These are phyloP conservation scores for Epizoanthus ramosus DNA, from an alignment of 92 coral and sea anemone genomes.

Conservation along the genomic window DNA sequence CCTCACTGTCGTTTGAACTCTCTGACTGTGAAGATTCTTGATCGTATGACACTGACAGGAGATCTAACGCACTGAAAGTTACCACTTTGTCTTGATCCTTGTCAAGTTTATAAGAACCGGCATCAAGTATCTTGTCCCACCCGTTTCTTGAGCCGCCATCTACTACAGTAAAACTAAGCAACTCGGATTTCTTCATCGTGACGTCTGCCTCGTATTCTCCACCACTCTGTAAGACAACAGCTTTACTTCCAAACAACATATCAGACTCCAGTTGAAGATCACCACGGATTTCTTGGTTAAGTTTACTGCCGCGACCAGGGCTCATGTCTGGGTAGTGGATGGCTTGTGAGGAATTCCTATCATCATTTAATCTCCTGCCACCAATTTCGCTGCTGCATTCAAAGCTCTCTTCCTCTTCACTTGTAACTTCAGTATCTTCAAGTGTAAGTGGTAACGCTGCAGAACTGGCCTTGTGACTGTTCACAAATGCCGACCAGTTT, in stretches of 20 bases:
- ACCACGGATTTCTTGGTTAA: background rate
- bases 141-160: background rate
- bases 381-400: background rate
- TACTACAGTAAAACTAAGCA: background rate
- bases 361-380: background rate
- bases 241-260: background rate
- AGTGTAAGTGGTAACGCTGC: background rate
- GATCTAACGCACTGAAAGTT: background rate
- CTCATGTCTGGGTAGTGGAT: background rate
- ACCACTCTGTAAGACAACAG: background rate
- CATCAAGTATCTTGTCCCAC: background rate
- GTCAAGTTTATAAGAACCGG: conserved; percentile 21
- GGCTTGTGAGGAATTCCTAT: background rate
- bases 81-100: conserved; percentile 22
- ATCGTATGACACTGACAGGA: background rate
- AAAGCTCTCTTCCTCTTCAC: background rate
- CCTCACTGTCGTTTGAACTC: conserved; percentile 10
- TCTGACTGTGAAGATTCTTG: background rate
- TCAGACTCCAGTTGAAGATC: conserved; percentile 1
- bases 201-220: background rate
- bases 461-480: conserved; percentile 1
- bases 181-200: background rate
- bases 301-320: background rate
- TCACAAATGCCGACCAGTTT: conserved; percentile 73
- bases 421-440: background rate